phyloP scores from a whole-genome alignment of 1,140 invertebrate genomes.

The Elymnias hypermnestra region DNA sequence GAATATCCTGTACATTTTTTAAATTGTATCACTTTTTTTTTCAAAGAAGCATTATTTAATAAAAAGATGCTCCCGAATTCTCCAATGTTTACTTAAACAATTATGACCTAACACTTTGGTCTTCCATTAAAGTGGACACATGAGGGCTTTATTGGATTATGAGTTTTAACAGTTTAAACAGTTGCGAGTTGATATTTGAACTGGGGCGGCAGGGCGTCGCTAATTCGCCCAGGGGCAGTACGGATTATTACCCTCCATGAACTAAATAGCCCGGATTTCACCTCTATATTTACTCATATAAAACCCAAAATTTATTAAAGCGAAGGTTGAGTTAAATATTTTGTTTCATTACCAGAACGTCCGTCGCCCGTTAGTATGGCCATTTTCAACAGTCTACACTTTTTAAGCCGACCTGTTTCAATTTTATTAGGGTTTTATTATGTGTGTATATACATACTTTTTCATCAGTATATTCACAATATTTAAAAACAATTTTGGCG shows the following conservation, averaged over 20 bases:
- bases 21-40: too few species aligned
- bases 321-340: constrained; percentile 4
- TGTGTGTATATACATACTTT: neutral
- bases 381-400: constrained; percentile 13
- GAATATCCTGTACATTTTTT: too few species aligned
- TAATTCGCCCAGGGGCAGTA: constrained; percentile 37
- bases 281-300: constrained; percentile 19
- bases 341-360: neutral
- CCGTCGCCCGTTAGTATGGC: constrained; percentile 5
- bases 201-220: constrained; percentile 40
- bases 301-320: constrained; percentile 21
- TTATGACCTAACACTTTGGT: constrained; percentile 21
- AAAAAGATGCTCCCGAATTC: too few species aligned
- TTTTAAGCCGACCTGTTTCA: constrained; percentile 9
- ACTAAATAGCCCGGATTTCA: constrained; percentile 14
- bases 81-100: constrained; percentile 17
- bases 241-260: constrained; percentile 28
- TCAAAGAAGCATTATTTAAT: too few species aligned
- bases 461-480: too few species aligned
- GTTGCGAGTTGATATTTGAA: constrained; percentile 41
- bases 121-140: constrained; percentile 36
- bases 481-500: too few species aligned
- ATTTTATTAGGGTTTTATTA: constrained; percentile 9
- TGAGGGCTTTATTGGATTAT: constrained; percentile 59
- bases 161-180: constrained; percentile 60